Percentiles rank a stretch among this genome's conserved stretches.
phyloP scores from a whole-genome alignment of 37 sponge, comb jelly and placozoan species.

The Oopsacas minuta region DNA sequence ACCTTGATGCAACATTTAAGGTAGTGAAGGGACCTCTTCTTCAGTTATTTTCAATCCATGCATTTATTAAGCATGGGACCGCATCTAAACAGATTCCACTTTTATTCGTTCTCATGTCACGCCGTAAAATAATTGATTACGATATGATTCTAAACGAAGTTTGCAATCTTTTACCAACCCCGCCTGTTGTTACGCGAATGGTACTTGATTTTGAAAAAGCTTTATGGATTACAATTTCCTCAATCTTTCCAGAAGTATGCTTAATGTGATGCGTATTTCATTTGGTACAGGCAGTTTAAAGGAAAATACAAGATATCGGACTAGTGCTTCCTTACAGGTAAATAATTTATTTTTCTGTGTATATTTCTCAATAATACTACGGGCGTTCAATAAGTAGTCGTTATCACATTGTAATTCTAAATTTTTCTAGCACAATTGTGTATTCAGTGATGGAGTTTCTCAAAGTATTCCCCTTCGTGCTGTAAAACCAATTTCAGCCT shows the following conservation, averaged over 20 bases:
- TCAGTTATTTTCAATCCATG: conserved; percentile 8
- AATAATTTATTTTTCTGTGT: neutral
- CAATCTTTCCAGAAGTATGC: neutral
- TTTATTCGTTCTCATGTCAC: neutral
- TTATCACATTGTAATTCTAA: too few species aligned
- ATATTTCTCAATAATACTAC: neutral
- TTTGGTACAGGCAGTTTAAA: neutral
- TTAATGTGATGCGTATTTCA: neutral
- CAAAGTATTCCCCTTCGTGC: too few species aligned
- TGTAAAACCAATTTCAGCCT: too few species aligned
- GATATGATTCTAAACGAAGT: neutral
- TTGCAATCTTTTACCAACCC: neutral
- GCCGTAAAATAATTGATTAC: neutral
- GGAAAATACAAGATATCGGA: neutral
- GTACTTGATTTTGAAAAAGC: neutral
- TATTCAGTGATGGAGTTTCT: too few species aligned
- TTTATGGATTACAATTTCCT: neutral
- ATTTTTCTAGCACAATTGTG: too few species aligned
- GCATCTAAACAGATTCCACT: neutral
- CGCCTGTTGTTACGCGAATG: neutral
- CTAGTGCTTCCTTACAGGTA: neutral
- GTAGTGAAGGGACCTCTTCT: neutral
- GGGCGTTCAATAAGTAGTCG: too few species aligned
- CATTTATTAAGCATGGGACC: neutral
- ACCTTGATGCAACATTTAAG: conserved; percentile 6